phyloP scores from a whole-genome alignment of 2,113 vertebrate species.

The Geococcyx californianus region DNA sequence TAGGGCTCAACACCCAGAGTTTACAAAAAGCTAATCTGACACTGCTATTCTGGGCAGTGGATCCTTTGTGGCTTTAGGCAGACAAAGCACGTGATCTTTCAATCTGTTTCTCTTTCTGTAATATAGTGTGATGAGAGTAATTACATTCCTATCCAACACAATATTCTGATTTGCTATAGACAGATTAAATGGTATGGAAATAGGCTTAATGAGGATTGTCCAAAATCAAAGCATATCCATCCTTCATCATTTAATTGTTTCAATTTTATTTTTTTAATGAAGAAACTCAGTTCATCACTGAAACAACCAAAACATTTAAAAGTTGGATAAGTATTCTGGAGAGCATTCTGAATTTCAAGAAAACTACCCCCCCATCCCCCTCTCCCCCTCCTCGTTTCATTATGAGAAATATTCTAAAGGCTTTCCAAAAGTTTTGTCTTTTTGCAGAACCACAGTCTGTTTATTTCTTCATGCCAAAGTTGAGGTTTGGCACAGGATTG shows the following conservation, averaged over 20 bases:
- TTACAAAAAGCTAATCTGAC: background rate
- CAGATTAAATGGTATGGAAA: background rate
- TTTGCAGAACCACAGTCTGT: slow-evolving; percentile 52
- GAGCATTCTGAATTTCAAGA: slow-evolving; percentile 7
- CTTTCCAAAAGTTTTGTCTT: slow-evolving; percentile 61
- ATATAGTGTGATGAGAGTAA: background rate
- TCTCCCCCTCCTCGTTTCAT: background rate
- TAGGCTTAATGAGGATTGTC: background rate
- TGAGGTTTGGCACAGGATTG: slow-evolving; percentile 40
- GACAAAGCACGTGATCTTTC: background rate
- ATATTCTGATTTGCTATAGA: background rate
- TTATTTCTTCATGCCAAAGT: slow-evolving; percentile 52
- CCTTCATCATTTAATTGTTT: background rate
- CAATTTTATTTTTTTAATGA: background rate
- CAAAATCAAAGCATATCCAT: background rate
- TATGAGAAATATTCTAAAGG: slow-evolving; percentile 65
- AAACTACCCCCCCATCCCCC: background rate
- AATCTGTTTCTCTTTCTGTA: slow-evolving; percentile 16
- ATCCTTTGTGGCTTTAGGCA: background rate
- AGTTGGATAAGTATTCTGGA: background rate
- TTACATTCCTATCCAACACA: background rate
- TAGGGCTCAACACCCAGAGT: background rate
- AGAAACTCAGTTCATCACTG: slow-evolving; percentile 8
- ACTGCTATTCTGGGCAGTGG: background rate
- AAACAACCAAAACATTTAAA: slow-evolving; percentile 19